phyloP scores from a whole-genome alignment of 2,113 vertebrate genomes.

The Varanus komodoensis region DNA sequence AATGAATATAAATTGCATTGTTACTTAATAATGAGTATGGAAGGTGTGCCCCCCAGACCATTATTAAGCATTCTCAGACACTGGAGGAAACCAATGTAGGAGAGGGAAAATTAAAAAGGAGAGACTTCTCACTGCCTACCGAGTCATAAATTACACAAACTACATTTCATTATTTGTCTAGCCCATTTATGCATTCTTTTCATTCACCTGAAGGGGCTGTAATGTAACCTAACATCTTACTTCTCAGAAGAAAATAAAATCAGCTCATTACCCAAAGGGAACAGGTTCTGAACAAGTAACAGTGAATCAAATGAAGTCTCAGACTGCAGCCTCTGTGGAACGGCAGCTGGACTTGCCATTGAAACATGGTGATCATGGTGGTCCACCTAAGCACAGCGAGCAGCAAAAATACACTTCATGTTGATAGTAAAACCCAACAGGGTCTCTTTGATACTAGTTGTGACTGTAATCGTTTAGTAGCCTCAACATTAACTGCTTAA shows the following conservation, averaged over 20 bases:
- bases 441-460: background rate
- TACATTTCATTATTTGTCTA: slow-evolving; percentile 78
- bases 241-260: slow-evolving; percentile 71
- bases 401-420: background rate
- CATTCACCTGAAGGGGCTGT: slow-evolving; percentile 73
- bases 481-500: background rate
- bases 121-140: slow-evolving; percentile 64
- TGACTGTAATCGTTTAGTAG: background rate
- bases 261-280: slow-evolving; percentile 5
- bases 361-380: accelerated
- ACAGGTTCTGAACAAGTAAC: slow-evolving; percentile 1
- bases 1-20: slow-evolving; percentile 54
- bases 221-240: slow-evolving; percentile 82
- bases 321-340: slow-evolving; percentile 24
- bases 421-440: background rate
- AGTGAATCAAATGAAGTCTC: background rate
- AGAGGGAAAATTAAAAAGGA: slow-evolving; percentile 56
- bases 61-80: slow-evolving; percentile 69
- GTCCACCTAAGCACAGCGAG: background rate
- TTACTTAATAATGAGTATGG: slow-evolving; percentile 66
- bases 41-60: slow-evolving; percentile 60
- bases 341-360: slow-evolving; percentile 31
- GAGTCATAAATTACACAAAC: slow-evolving; percentile 79
- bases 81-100: accelerated
- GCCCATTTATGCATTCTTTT: slow-evolving; percentile 76